Evolutionary conservation across 2,888 invertebrate species (phyloP).

Genomic region (Folsomia candida): DNA sequence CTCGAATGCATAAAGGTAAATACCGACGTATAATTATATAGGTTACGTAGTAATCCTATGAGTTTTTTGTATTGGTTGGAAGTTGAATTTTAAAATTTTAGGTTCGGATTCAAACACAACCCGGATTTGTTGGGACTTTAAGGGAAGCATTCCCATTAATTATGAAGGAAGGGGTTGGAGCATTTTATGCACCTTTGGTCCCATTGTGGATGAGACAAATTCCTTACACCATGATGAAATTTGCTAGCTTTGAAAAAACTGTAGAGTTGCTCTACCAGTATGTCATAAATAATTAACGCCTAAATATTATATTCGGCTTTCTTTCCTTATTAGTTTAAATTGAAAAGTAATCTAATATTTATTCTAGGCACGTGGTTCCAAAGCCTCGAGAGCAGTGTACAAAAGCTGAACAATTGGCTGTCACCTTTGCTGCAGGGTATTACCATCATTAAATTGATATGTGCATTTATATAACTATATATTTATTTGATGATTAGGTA

Average conservation of each 20-base stretch:
- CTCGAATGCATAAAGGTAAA: slow-evolving; percentile 92
- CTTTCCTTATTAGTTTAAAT: no score
- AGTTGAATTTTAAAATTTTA: slow-evolving; percentile 50
- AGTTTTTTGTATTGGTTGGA: no score
- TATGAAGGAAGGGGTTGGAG: slow-evolving; percentile 77
- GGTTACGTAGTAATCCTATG: not conserved
- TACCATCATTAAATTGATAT: not conserved
- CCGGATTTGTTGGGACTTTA: slow-evolving; percentile 83
- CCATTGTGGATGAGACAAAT: slow-evolving; percentile 97
- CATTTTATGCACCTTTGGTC: slow-evolving; percentile 93
- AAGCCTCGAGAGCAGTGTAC: slow-evolving; percentile 86
- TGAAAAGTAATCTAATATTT: no score
- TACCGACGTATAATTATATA: not conserved
- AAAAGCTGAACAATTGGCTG: slow-evolving; percentile 88
- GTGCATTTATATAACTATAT: not conserved
- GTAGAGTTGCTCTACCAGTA: slow-evolving; percentile 83
- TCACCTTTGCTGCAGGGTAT: slow-evolving; percentile 85
- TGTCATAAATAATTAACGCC: not conserved
- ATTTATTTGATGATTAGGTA: slow-evolving; percentile 57
- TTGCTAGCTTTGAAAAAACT: slow-evolving; percentile 96
- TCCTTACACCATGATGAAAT: slow-evolving; percentile 99
- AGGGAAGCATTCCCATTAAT: slow-evolving; percentile 89
- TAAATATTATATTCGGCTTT: not conserved
- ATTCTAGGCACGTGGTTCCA: slow-evolving; percentile 76
- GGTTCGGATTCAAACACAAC: slow-evolving; percentile 92